Evolutionary conservation across 2,888 invertebrate species (phyloP).

Genomic region (Heliothis peltigera): DNA sequence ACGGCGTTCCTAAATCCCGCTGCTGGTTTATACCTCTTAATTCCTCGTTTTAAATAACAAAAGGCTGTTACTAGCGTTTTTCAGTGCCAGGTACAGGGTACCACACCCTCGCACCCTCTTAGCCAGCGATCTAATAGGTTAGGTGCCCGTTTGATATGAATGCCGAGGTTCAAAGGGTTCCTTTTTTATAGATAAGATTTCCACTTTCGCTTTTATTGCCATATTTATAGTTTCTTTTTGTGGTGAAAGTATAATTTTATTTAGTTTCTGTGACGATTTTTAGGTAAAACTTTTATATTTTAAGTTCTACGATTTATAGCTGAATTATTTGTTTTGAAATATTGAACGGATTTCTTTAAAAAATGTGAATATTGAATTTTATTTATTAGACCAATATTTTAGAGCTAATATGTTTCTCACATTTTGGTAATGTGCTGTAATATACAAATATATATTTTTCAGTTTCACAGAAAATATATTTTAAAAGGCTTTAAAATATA

Average conservation of each 20-base stretch:
- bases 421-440: not conserved
- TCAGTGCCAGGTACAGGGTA: conserved; percentile 77
- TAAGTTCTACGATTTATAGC: not conserved
- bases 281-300: conserved; percentile 11
- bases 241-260: conserved; percentile 23
- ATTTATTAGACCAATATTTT: conserved; percentile 12
- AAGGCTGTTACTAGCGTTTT: conserved; percentile 80
- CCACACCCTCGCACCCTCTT: conserved; percentile 75
- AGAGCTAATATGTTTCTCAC: not conserved
- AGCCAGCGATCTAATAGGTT: conserved; percentile 71
- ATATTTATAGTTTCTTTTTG: conserved; percentile 50
- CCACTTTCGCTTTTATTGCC: conserved; percentile 53
- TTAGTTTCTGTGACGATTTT: conserved; percentile 6
- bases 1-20: conserved; percentile 66
- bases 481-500: too few relatives aligned
- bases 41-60: conserved; percentile 82
- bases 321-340: conserved; percentile 7
- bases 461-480: too few relatives aligned
- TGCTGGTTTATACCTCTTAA: conserved; percentile 72
- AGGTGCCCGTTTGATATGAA: conserved; percentile 64
- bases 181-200: conserved; percentile 58
- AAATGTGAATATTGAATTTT: not conserved
- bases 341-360: conserved; percentile 1
- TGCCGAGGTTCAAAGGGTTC: conserved; percentile 56
- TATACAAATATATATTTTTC: too few relatives aligned